These are phyloP conservation scores for Conus ventricosus DNA, from an alignment of 1,140 invertebrate species.

Conservation along the genomic window DNA sequence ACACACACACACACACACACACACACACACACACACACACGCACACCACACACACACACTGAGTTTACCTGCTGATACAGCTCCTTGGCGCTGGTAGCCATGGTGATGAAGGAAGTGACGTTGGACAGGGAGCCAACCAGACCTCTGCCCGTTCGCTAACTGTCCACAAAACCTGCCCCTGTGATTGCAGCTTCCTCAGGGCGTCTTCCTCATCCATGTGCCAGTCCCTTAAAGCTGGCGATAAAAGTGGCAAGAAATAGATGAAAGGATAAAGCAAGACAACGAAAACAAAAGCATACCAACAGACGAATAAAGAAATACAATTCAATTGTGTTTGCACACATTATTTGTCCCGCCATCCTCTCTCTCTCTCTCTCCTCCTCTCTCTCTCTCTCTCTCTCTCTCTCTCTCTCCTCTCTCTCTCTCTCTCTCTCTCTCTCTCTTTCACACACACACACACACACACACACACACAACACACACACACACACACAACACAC, in stretches of 20 bases:
- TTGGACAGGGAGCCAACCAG: conserved; percentile 11
- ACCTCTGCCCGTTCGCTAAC: background rate
- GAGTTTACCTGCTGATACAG: background rate
- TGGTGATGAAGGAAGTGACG: background rate
- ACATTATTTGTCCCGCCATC: too few species aligned
- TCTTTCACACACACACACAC: too few species aligned
- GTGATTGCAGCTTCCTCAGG: background rate
- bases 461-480: too few species aligned
- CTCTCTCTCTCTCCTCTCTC: too few species aligned
- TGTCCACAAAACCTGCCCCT: background rate
- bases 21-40: background rate
- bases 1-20: background rate
- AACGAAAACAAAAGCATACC: background rate
- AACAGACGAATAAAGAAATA: too few species aligned
- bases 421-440: too few species aligned
- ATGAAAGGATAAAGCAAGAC: background rate
- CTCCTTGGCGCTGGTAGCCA: background rate
- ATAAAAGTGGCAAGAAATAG: background rate
- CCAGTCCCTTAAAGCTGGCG: background rate
- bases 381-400: too few species aligned
- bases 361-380: too few species aligned
- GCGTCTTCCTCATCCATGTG: background rate
- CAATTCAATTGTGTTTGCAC: too few species aligned
- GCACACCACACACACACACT: background rate
- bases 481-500: too few species aligned